These are phyloP conservation scores for Tinea semifulvella DNA, from an alignment of 2,888 invertebrate species.

Conservation along the genomic window DNA sequence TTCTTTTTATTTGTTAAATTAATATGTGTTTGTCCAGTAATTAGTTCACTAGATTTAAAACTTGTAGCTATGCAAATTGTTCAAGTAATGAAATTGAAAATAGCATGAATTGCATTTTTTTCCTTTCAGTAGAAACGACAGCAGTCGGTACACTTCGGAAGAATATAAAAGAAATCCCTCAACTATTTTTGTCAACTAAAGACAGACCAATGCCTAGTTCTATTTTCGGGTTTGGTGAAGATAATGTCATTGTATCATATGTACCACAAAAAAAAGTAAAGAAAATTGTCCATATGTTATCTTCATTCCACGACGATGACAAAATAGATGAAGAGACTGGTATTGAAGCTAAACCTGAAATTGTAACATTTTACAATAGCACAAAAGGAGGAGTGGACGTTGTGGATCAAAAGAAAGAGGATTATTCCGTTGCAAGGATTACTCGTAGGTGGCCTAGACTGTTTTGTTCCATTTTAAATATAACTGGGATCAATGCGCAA, in stretches of 20 bases:
- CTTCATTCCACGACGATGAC: not conserved
- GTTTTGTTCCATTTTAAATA: not conserved
- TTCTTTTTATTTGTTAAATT: no score
- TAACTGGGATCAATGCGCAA: not conserved
- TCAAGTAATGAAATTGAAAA: no score
- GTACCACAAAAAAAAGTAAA: conserved; percentile 1
- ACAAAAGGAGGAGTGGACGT: not conserved
- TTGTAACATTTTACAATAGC: not conserved
- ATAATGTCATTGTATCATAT: not conserved
- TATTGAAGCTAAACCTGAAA: not conserved
- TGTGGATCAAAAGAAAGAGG: not conserved
- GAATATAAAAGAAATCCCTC: no score
- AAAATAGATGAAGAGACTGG: conserved; percentile 1
- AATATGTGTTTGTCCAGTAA: no score
- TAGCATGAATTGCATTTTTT: no score
- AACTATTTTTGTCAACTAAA: conserved; percentile 5
- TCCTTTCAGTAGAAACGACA: no score
- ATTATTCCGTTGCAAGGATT: not conserved
- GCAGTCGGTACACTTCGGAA: no score
- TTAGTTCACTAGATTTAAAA: no score
- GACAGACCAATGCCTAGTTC: conserved; percentile 5
- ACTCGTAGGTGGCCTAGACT: not conserved
- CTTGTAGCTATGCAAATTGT: no score
- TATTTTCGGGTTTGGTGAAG: conserved; percentile 1
- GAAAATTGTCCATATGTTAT: conserved; percentile 5